phyloP scores from a whole-genome alignment of 1,140 invertebrate species.

The Metaphire vulgaris region DNA sequence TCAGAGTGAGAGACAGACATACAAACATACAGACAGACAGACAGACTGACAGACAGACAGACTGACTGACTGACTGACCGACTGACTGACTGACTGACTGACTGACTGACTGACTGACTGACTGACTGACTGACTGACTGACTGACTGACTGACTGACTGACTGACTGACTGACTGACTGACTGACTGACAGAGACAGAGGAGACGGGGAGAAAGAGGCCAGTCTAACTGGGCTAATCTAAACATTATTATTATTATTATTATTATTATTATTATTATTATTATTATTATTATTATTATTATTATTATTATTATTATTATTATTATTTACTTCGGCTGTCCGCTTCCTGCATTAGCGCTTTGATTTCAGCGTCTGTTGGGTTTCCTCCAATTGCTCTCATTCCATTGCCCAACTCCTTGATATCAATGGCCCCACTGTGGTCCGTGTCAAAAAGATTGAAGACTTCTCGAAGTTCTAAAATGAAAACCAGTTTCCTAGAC shows the following conservation, averaged over 20 bases:
- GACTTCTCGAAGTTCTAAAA: neutral
- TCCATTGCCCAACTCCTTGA: constrained; percentile 8
- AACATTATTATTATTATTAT: too few species aligned
- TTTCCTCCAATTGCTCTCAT: constrained; percentile 14
- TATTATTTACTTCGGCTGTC: constrained; percentile 8
- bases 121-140: neutral
- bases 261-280: too few species aligned
- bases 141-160: neutral
- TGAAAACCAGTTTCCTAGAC: too few species aligned
- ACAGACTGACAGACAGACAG: neutral
- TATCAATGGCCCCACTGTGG: constrained; percentile 5
- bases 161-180: neutral
- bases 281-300: too few species aligned
- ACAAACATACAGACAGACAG: neutral
- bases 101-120: neutral
- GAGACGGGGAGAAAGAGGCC: neutral
- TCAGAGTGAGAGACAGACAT: neutral
- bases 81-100: neutral
- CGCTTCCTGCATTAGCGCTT: constrained; percentile 16
- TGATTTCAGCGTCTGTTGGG: constrained; percentile 9
- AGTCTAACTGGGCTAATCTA: neutral
- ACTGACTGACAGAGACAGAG: neutral
- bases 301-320: too few species aligned
- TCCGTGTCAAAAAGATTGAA: constrained; percentile 16
- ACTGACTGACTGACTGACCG: neutral